Base-by-base conservation (phyloP, 53 echinoderm and acorn worm genomes). In the Arbacia lixula region DNA sequence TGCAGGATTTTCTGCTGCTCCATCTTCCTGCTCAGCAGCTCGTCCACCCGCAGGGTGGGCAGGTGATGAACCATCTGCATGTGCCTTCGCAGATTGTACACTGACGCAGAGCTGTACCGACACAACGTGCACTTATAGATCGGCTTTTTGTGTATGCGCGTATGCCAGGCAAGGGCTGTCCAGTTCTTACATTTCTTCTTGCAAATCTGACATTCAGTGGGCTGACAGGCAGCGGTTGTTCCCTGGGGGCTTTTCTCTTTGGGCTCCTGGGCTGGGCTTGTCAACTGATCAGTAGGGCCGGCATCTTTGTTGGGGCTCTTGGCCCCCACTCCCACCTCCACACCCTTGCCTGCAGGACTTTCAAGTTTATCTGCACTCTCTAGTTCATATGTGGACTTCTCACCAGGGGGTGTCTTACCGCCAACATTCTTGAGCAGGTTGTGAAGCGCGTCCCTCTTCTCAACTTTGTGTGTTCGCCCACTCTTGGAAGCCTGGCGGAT, bases 101-200 rank as follows among this genome's bases (percentile, higher is more conserved):
- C 71, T 3, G 97, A 89, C 22, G 77, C 88, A 6, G 89, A 78
- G 34, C 83, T 76, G 68, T 92, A 93, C 24, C 74, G 86, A 72
- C 97, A 97, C 33, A 90, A 66, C 3, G 93, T 81, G 43, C 97
- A 97, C 67, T 97, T 97, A 86, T 91, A 97, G 26, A 87, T 53
- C 0, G 89, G 97, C 50, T 89, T 85, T 30, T 88, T 97, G 84
- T 97, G 97, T 53, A 94, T 89, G 28, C 97, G 80, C 91, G 92
- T 92, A 67, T 97, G 97, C 97, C 97, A 97, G 2, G 97, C 93
- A 31, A 97, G 65, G 6, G 97, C 93, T 12, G 97, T 94, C 86
- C 91, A 93, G 36, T 97, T 97, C 66, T 94, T 94, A 66, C 97
- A 97, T 49, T 91, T 90, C 88, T 97, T 97, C 72, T 90, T 89